Percentiles rank a stretch among this genome's conserved stretches.
Conservation (phyloP, 2,113 vertebrate species). For the Ia io region DNA sequence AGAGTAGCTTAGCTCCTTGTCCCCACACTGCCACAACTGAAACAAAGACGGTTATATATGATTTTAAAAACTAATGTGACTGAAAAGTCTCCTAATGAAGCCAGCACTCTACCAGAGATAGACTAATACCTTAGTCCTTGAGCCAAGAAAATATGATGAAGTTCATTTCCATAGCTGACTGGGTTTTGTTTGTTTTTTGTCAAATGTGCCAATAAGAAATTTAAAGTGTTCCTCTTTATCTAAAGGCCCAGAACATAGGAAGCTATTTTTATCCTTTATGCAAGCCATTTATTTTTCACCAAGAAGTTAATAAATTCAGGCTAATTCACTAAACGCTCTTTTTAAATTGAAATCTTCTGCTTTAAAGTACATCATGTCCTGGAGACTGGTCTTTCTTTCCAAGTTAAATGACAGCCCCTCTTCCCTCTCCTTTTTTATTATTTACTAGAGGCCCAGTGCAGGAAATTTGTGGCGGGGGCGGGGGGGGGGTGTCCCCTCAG, state of each 20-base stretch:
- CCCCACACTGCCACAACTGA: background rate
- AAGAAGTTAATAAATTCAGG: slow-evolving; percentile 28
- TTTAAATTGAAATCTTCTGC: slow-evolving; percentile 47
- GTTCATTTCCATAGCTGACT: background rate
- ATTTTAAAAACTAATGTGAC: background rate
- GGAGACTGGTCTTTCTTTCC: background rate
- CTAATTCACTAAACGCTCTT: slow-evolving; percentile 29
- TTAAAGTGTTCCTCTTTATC: slow-evolving; percentile 6
- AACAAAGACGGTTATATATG: slow-evolving; percentile 20
- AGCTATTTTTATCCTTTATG: background rate
- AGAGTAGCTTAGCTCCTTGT: background rate
- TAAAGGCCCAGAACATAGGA: slow-evolving; percentile 58
- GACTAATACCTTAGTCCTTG: slow-evolving; percentile 16
- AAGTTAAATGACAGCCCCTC: background rate
- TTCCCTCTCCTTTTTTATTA: background rate
- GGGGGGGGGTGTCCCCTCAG: no score
- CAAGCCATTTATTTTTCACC: background rate
- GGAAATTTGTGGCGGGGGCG: no score
- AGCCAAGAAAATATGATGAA: slow-evolving; percentile 44
- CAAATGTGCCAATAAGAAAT: slow-evolving; percentile 13
- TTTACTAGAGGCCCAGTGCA: no score
- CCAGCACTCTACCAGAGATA: slow-evolving; percentile 26
- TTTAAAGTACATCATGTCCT: background rate
- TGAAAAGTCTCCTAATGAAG: slow-evolving; percentile 62
- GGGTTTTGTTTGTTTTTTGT: background rate